phyloP scores from a whole-genome alignment of 2,797 vertebrate species.

The Myripristis murdjan region DNA sequence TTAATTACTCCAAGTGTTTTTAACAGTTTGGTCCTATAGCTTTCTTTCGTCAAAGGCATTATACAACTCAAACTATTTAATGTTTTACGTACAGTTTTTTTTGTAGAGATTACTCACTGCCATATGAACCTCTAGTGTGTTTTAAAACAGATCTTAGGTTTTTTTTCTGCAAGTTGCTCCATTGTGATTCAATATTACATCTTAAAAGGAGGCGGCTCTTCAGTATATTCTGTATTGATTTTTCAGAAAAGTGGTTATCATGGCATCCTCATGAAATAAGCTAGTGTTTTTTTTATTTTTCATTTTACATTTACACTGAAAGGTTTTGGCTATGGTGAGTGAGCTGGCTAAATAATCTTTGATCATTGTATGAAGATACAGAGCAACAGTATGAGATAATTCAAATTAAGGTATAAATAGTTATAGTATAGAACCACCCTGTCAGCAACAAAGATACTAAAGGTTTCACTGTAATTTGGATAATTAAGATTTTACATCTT shows the following conservation, averaged over 20 bases:
- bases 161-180: slow-evolving; percentile 7
- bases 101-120: slow-evolving; percentile 11
- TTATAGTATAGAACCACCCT: neutral
- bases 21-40: slow-evolving; percentile 1
- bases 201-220: slow-evolving; percentile 1
- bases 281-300: neutral
- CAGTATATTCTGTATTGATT: neutral
- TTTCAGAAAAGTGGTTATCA: neutral
- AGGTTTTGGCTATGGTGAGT: neutral
- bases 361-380: neutral
- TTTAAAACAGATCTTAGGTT: neutral
- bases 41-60: slow-evolving; percentile 4
- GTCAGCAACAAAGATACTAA: neutral
- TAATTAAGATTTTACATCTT: neutral
- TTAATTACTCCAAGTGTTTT: too few relatives aligned
- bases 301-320: slow-evolving; percentile 16
- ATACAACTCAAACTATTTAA: neutral
- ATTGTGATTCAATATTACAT: slow-evolving; percentile 26
- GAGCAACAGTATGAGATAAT: neutral
- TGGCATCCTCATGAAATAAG: neutral
- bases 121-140: slow-evolving; percentile 8
- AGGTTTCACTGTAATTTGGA: neutral
- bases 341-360: neutral
- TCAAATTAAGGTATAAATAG: neutral
- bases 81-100: neutral